phyloP scores from a whole-genome alignment of 2,888 invertebrate genomes.

The Tachina fera region DNA sequence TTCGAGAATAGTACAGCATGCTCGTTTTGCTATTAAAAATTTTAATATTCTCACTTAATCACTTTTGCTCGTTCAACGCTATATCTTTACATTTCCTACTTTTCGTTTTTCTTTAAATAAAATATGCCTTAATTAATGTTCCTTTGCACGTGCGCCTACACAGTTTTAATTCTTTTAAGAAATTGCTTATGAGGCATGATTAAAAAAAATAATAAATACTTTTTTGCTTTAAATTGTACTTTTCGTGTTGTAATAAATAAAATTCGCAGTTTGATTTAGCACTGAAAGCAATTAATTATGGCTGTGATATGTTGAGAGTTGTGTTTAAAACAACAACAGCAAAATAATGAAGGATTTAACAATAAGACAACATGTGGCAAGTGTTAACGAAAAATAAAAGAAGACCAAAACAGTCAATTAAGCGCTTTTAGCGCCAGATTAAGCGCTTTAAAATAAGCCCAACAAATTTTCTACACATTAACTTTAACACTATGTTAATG shows the following conservation, averaged over 20 bases:
- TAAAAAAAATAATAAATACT: background rate
- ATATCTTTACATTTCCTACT: slow-evolving; percentile 70
- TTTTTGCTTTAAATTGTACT: slow-evolving; percentile 23
- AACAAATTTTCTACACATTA: no score
- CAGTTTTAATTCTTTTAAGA: slow-evolving; percentile 53
- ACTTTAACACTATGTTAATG: no score
- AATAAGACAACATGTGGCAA: slow-evolving; percentile 57
- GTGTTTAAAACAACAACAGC: slow-evolving; percentile 33
- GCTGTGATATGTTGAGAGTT: slow-evolving; percentile 62
- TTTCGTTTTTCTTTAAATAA: slow-evolving; percentile 64
- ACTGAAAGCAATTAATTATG: slow-evolving; percentile 73
- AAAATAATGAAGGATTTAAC: slow-evolving; percentile 43
- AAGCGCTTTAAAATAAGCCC: no score
- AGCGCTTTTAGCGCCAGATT: no score
- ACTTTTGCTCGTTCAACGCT: slow-evolving; percentile 57
- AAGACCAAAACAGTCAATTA: background rate
- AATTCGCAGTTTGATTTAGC: slow-evolving; percentile 74
- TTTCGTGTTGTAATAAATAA: slow-evolving; percentile 73
- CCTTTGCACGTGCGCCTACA: slow-evolving; percentile 73
- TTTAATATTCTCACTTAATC: slow-evolving; percentile 10
- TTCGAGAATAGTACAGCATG: no score
- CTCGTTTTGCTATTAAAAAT: no score
- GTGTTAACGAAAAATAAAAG: background rate
- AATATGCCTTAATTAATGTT: slow-evolving; percentile 73
- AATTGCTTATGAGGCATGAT: slow-evolving; percentile 44